These are phyloP conservation scores for Automeris io DNA, from an alignment of 2,888 invertebrate species.

Conservation along the genomic window DNA sequence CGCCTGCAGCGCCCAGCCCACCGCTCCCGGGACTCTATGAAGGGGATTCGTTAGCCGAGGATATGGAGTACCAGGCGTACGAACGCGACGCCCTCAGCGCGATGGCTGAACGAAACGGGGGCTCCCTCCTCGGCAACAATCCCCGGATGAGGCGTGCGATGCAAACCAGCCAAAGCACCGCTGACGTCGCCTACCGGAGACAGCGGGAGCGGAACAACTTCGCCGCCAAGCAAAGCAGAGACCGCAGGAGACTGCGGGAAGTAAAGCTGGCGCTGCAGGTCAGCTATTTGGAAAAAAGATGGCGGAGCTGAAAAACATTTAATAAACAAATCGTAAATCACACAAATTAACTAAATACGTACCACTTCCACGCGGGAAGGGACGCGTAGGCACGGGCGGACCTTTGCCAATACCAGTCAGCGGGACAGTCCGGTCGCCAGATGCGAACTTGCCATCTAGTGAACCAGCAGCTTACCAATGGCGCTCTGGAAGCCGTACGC, in stretches of 20 bases:
- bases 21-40: constrained; percentile 33
- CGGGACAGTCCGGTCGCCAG: constrained; percentile 3
- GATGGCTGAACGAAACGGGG: too few species aligned
- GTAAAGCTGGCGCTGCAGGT: constrained; percentile 94
- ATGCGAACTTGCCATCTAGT: constrained; percentile 5
- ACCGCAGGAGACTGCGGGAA: constrained; percentile 92
- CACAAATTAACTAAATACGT: constrained; percentile 14
- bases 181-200: constrained; percentile 90
- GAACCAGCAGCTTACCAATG: constrained; percentile 32
- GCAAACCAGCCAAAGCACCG: constrained; percentile 39
- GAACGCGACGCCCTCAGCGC: too few species aligned
- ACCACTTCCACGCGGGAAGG: constrained; percentile 19
- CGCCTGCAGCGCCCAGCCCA: not conserved
- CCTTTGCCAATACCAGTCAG: constrained; percentile 4
- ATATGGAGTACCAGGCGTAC: constrained; percentile 82
- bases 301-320: constrained; percentile 81
- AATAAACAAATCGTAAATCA: constrained; percentile 11
- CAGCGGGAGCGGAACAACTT: constrained; percentile 94
- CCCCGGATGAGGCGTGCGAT: constrained; percentile 83
- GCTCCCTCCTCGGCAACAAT: too few species aligned
- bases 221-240: constrained; percentile 95
- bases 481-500: constrained; percentile 60
- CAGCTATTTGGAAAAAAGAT: constrained; percentile 92
- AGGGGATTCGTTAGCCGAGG: constrained; percentile 51
- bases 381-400: constrained; percentile 8